A percentile compares a stretch with the other conserved stretches of the same genome.
Evolutionary conservation across 2,797 vertebrate genomes (phyloP).

Genomic region (Uromys caudimaculatus): DNA sequence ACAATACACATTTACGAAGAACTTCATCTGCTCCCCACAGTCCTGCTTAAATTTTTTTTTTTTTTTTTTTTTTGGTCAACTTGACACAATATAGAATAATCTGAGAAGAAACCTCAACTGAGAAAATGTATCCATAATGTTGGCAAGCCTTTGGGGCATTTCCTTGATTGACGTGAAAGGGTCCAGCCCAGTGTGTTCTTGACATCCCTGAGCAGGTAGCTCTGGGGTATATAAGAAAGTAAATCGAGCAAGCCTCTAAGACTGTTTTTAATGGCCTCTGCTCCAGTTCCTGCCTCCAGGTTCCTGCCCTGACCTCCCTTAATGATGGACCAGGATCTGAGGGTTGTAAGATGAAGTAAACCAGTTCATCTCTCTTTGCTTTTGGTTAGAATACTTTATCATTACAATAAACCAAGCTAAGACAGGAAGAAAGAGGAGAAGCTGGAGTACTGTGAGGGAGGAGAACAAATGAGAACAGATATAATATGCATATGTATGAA

Average conservation of each 20-base stretch:
- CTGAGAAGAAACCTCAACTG: not conserved
- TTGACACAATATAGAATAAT: not conserved
- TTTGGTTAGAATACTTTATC: not conserved
- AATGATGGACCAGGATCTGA: not conserved
- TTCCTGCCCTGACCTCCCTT: not conserved
- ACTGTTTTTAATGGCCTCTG: too few relatives aligned
- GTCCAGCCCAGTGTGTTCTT: not conserved
- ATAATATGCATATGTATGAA: not conserved
- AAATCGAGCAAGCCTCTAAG: not conserved
- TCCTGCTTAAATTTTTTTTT: too few relatives aligned
- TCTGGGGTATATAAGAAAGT: not conserved
- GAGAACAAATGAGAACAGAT: not conserved
- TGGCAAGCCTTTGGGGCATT: not conserved
- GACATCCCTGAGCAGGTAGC: not conserved
- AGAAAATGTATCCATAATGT: not conserved
- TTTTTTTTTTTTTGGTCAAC: not conserved
- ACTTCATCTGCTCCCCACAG: not conserved
- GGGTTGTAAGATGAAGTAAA: not conserved
- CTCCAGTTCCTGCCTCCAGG: not conserved
- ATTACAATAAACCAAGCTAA: not conserved
- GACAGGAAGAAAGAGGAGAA: not conserved
- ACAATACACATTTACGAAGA: not conserved
- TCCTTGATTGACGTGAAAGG: not conserved
- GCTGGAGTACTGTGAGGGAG: not conserved
- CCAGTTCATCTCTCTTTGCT: not conserved